These are phyloP conservation scores for Luperina nickerlii DNA, from an alignment of 2,888 invertebrate genomes.

Conservation along the genomic window DNA sequence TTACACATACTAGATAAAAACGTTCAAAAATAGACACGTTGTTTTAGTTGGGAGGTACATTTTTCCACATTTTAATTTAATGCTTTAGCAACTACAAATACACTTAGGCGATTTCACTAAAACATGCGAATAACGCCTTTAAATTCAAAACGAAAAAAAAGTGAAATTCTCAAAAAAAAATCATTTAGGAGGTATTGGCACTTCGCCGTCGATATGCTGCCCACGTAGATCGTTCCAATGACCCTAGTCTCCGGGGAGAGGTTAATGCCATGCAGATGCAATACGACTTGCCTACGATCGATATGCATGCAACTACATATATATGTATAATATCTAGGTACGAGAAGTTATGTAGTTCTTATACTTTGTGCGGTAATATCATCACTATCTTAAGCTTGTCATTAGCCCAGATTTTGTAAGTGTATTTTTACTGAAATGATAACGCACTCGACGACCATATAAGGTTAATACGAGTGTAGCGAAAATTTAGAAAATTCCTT, in stretches of 20 bases:
- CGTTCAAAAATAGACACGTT: too few relatives aligned
- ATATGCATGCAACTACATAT: background rate
- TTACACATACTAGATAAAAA: too few relatives aligned
- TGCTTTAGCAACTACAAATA: too few relatives aligned
- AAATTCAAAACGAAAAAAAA: too few relatives aligned
- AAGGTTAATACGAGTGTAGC: background rate
- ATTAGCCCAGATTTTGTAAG: slow-evolving; percentile 31
- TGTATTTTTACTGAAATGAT: slow-evolving; percentile 18
- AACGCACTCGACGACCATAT: background rate
- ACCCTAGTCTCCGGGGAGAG: slow-evolving; percentile 28
- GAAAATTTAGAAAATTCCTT: background rate
- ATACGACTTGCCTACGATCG: slow-evolving; percentile 19
- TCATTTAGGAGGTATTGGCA: too few relatives aligned
- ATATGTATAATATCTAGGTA: background rate
- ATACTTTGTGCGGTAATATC: background rate
- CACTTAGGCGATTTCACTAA: too few relatives aligned
- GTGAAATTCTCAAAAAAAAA: too few relatives aligned
- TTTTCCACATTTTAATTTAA: too few relatives aligned
- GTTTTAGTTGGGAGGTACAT: too few relatives aligned
- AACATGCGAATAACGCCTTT: too few relatives aligned
- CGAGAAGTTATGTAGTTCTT: background rate
- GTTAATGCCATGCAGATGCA: slow-evolving; percentile 17
- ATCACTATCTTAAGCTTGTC: slow-evolving; percentile 18
- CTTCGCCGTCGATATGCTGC: too few relatives aligned
- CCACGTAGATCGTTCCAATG: slow-evolving; percentile 42